These are phyloP conservation scores for Pseudochirops corinnae DNA, from an alignment of 2,797 vertebrate genomes.

Conservation along the genomic window DNA sequence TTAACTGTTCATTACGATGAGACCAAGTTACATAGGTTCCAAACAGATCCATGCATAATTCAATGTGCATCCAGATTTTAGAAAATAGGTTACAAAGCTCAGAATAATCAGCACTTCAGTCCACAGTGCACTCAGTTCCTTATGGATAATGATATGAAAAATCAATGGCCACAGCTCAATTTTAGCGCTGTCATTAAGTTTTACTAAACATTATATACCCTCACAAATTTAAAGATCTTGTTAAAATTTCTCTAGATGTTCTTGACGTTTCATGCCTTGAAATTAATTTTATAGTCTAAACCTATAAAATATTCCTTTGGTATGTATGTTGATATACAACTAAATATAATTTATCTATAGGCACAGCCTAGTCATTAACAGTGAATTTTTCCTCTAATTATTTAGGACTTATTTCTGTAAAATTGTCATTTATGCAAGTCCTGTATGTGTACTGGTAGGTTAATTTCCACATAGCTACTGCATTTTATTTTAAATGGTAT, in stretches of 20 bases:
- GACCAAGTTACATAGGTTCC: background rate
- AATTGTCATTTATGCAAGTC: background rate
- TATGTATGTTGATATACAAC: background rate
- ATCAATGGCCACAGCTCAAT: background rate
- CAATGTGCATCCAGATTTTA: background rate
- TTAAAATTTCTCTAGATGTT: background rate
- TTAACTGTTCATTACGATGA: background rate
- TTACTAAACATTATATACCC: background rate
- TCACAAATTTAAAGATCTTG: background rate
- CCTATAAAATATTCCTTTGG: constrained; percentile 1
- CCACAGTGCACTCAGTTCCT: background rate
- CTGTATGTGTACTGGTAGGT: background rate
- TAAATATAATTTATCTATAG: background rate
- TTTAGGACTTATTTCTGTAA: background rate
- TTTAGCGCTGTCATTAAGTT: background rate
- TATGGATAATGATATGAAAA: background rate
- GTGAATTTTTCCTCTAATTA: background rate
- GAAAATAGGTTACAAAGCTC: background rate
- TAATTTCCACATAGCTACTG: background rate
- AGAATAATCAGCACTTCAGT: background rate
- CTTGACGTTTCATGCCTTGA: background rate
- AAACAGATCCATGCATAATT: background rate
- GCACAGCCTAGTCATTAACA: background rate
- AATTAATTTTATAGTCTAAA: background rate
- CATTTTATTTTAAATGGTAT: background rate